phyloP scores from a whole-genome alignment of 2,888 invertebrate species.

The Anagyrus pseudococci region DNA sequence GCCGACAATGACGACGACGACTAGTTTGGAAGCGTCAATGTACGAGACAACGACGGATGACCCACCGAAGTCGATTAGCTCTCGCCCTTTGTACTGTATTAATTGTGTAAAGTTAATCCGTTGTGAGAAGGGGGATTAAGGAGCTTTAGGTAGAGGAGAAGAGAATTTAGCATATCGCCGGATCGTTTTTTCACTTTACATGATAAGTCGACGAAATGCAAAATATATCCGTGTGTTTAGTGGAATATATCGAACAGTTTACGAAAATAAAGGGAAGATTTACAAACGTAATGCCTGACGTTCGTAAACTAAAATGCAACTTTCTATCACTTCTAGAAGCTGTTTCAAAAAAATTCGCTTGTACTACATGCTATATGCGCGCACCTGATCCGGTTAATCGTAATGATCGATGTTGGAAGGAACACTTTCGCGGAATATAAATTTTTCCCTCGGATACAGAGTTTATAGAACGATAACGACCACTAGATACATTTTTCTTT shows the following conservation, averaged over 20 bases:
- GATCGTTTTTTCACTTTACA: constrained; percentile 35
- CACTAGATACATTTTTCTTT: too few relatives aligned
- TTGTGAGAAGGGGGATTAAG: neutral
- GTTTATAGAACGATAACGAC: too few relatives aligned
- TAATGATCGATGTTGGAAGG: too few relatives aligned
- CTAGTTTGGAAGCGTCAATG: too few relatives aligned
- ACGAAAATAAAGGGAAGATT: constrained; percentile 25
- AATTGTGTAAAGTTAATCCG: neutral
- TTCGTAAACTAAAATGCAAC: constrained; percentile 33
- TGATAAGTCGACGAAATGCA: constrained; percentile 26
- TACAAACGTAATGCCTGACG: too few relatives aligned
- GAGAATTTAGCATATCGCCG: constrained; percentile 29
- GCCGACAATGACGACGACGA: neutral
- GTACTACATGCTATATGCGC: neutral
- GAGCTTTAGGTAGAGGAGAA: constrained; percentile 1
- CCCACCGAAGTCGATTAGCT: constrained; percentile 22
- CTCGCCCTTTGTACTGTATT: constrained; percentile 20
- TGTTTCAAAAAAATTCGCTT: neutral
- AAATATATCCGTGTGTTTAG: constrained; percentile 31
- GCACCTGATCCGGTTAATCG: too few relatives aligned
- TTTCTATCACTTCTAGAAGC: constrained; percentile 29
- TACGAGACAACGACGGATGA: neutral
- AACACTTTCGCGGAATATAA: too few relatives aligned
- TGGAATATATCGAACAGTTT: too few relatives aligned
- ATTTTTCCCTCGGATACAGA: too few relatives aligned